Conservation (phyloP, 2,888 invertebrate species). For the Lapara coniferarum region DNA sequence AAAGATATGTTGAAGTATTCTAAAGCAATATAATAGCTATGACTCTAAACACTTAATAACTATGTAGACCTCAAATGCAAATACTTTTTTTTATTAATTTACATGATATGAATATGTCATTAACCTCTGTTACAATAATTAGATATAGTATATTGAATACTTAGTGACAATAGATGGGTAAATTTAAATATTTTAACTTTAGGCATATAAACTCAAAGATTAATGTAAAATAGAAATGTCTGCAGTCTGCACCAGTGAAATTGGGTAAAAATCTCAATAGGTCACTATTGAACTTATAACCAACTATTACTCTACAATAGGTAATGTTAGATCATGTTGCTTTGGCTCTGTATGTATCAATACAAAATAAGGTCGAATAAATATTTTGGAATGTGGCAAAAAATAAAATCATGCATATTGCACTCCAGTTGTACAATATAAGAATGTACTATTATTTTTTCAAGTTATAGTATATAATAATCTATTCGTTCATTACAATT, state of each 20-base stretch:
- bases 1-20: conserved; percentile 83
- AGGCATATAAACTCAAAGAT: neutral
- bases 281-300: no score
- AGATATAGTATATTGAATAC: conserved; percentile 50
- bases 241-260: neutral
- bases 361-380: conserved; percentile 28
- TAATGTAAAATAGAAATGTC: neutral
- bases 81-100: conserved; percentile 76
- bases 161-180: conserved; percentile 62
- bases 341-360: conserved; percentile 10
- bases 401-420: conserved; percentile 79
- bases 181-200: conserved; percentile 8
- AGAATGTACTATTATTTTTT: conserved; percentile 53
- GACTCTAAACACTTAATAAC: conserved; percentile 80
- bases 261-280: neutral
- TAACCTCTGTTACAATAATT: conserved; percentile 76
- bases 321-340: conserved; percentile 19
- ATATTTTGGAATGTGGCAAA: conserved; percentile 76
- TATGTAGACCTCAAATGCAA: conserved; percentile 84
- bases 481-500: conserved; percentile 64
- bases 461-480: conserved; percentile 64
- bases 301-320: neutral
- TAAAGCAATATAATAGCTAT: conserved; percentile 82
- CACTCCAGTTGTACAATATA: conserved; percentile 65
- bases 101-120: conserved; percentile 84